Percentiles rank a stretch among this genome's conserved stretches.
These are phyloP conservation scores for Balearica regulorum DNA, from an alignment of 2,797 vertebrate species.

Conservation along the genomic window DNA sequence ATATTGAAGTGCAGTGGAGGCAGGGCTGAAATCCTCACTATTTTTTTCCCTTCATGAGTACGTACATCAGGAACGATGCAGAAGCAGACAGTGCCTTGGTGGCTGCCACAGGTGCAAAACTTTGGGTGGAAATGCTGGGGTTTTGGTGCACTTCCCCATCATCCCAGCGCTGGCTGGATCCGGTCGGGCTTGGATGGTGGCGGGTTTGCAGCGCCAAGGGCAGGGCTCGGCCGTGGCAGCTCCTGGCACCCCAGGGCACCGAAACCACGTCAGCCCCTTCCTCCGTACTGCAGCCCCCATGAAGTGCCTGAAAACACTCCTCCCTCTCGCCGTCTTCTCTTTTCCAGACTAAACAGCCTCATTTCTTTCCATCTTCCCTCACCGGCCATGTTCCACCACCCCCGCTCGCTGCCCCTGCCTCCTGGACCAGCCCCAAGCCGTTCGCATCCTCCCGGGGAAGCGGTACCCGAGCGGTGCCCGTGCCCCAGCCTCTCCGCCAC, in stretches of 20 bases:
- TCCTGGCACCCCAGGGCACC: not conserved
- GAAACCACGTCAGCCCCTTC: not conserved
- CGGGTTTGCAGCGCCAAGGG: not conserved
- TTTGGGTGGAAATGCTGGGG: fast-evolving
- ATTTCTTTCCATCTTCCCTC: not conserved
- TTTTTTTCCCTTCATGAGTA: not conserved
- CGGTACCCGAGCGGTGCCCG: fast-evolving
- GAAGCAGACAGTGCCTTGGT: fast-evolving
- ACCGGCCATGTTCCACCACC: fast-evolving
- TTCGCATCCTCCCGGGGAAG: not conserved
- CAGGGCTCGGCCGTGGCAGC: fast-evolving
- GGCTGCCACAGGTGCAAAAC: not conserved
- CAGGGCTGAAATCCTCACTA: not conserved
- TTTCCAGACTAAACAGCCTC: not conserved
- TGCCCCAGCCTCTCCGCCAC: fast-evolving
- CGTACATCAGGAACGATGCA: fast-evolving
- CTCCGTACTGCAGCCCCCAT: fast-evolving
- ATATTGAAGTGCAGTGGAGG: not conserved
- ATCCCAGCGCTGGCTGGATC: not conserved
- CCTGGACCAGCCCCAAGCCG: not conserved
- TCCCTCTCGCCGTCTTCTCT: not conserved
- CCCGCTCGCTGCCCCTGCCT: not conserved
- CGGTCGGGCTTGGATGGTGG: fast-evolving
- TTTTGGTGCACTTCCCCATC: not conserved
- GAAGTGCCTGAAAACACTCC: fast-evolving